Base-by-base conservation (phyloP, 2,113 vertebrate species). In the Daubentonia madagascariensis region DNA sequence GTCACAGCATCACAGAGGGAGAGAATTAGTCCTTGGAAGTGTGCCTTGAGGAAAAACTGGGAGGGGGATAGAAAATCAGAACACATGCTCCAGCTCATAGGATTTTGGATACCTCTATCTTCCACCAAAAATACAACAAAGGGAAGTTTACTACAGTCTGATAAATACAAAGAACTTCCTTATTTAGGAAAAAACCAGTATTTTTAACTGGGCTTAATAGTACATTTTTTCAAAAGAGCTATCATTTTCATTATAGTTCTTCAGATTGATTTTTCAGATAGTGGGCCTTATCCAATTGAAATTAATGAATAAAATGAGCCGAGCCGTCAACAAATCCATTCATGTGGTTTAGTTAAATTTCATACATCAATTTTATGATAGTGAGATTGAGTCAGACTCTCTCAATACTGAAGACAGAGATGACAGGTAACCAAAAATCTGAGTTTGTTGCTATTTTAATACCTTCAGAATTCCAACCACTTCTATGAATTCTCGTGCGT, bases 261-360 rank as follows among this genome's bases (percentile, higher is more conserved):
- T 96, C 17, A 52, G 68, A 68, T 52, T 76, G 91, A 96, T 93
- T 98, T 97, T 97, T 98, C 96, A 87, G 76, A 86, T 65, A 97
- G 91, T 97, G 97, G 28, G 57, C 76, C 81, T 98, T 96, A 98
- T 45, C 84, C 97, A 97, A 97, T 92, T 97, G 97, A 98, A 98
- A 98, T 89, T 75, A 97, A 89, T 97, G 96, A 98, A 97, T 98
- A 97, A 93, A 98, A 98, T 86, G 88, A 98, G 97, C 93, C 90
- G 43, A 80, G 57, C 96, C 86, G 25, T 97, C 86, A 79, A 96
- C 96, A 85, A 98, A 94, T 91, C 95, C 5, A 17, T 0, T 7
- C 96, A 94, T 92, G 92, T 96, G 96, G 94, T 96, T 98, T 96
- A 92, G 86, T 92, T 97, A 81, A 89, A 96, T 87, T 97, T 97